Evolutionary conservation across 2,888 invertebrate species (phyloP).

Genomic region (Amaurobius ferox): DNA sequence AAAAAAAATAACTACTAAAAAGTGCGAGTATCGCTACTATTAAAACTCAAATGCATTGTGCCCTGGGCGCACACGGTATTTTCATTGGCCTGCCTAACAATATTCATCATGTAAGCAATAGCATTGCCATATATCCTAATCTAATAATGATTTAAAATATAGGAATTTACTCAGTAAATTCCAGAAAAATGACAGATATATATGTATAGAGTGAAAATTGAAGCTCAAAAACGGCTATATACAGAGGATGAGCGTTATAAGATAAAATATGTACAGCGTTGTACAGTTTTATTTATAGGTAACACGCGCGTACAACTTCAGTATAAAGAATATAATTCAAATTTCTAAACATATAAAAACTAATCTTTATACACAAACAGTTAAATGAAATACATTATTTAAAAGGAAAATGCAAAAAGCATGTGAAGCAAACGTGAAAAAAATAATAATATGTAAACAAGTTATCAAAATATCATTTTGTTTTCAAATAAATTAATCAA

Average conservation of each 20-base stretch:
- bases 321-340: conserved; percentile 41
- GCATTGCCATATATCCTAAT: background rate
- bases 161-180: background rate
- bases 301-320: conserved; percentile 43
- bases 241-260: conserved; percentile 50
- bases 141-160: background rate
- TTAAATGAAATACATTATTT: too few species aligned
- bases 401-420: too few species aligned
- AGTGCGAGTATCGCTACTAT: background rate
- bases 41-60: background rate
- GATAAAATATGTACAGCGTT: conserved; percentile 59
- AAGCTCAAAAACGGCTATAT: conserved; percentile 44
- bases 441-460: too few species aligned
- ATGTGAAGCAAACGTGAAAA: too few species aligned
- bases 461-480: too few species aligned
- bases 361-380: background rate
- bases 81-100: background rate
- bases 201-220: conserved; percentile 2
- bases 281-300: conserved; percentile 28
- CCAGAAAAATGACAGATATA: conserved; percentile 8
- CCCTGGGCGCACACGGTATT: background rate
- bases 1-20: conserved; percentile 6
- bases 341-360: background rate
- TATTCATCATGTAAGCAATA: background rate
- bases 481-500: too few species aligned